phyloP scores from a whole-genome alignment of 1,140 invertebrate species.

The Acromyrmex heyeri region DNA sequence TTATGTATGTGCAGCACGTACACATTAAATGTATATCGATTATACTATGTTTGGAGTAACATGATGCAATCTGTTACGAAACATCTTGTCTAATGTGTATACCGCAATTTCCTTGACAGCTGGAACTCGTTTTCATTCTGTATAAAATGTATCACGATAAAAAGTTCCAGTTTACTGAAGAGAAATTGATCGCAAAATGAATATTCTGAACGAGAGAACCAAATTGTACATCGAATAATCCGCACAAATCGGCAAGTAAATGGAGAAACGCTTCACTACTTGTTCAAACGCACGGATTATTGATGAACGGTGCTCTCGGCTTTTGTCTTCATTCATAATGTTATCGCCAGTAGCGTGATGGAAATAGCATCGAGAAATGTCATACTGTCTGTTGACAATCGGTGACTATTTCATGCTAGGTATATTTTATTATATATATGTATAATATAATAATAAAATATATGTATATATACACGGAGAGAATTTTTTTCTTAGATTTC shows the following conservation, averaged over 20 bases:
- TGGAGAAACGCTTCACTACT: not conserved
- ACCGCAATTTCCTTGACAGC: too few species aligned
- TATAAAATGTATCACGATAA: not conserved
- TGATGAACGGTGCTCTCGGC: constrained; percentile 22
- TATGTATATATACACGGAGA: too few species aligned
- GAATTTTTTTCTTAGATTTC: too few species aligned
- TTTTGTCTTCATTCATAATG: constrained; percentile 36
- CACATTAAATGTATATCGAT: constrained; percentile 2
- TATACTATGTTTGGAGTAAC: not conserved
- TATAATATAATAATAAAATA: too few species aligned
- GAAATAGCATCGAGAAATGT: constrained; percentile 32
- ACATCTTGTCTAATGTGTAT: not conserved
- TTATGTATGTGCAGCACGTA: not conserved
- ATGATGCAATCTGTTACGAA: constrained; percentile 26
- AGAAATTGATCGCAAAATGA: not conserved
- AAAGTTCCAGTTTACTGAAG: not conserved
- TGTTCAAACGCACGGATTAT: constrained; percentile 15
- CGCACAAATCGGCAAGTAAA: not conserved
- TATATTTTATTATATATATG: too few species aligned
- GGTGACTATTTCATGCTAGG: not conserved
- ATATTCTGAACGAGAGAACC: not conserved
- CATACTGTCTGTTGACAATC: not conserved
- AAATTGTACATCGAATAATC: not conserved
- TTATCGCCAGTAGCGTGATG: constrained; percentile 17
- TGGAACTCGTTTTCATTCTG: not conserved